A percentile compares a stretch with the other conserved stretches of the same genome.
These are phyloP conservation scores for Tipula helvola DNA, from an alignment of 2,888 invertebrate species.

Conservation along the genomic window DNA sequence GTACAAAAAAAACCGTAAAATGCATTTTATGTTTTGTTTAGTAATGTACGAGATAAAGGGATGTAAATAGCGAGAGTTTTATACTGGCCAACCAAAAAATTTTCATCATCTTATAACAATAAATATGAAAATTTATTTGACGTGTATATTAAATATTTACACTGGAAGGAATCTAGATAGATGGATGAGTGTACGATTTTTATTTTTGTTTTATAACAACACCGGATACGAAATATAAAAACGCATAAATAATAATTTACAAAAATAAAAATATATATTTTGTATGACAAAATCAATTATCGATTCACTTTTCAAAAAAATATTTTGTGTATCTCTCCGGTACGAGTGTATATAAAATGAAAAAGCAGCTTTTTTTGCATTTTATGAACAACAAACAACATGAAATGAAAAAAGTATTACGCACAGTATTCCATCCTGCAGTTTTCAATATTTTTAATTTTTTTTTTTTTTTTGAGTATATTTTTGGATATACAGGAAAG, in stretches of 20 bases:
- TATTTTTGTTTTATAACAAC: background rate
- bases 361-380: background rate
- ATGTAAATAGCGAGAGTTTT: background rate
- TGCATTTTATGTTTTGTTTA: background rate
- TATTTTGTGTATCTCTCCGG: background rate
- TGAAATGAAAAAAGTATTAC: background rate
- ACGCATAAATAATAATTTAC: slow-evolving; percentile 4
- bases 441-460: background rate
- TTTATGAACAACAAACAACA: background rate
- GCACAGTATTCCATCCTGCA: background rate
- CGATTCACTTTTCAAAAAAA: background rate
- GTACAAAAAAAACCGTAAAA: background rate
- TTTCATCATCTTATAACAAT: background rate
- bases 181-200: background rate
- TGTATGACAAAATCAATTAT: background rate
- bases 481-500: background rate
- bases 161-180: background rate
- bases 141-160: background rate
- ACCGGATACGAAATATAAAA: background rate
- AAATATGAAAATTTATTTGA: background rate
- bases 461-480: background rate
- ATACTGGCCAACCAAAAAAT: background rate
- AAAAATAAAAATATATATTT: background rate
- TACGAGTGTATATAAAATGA: background rate
- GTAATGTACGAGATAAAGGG: background rate